Base-by-base conservation (phyloP, 2,113 vertebrate species). In the Microtus oregoni region DNA sequence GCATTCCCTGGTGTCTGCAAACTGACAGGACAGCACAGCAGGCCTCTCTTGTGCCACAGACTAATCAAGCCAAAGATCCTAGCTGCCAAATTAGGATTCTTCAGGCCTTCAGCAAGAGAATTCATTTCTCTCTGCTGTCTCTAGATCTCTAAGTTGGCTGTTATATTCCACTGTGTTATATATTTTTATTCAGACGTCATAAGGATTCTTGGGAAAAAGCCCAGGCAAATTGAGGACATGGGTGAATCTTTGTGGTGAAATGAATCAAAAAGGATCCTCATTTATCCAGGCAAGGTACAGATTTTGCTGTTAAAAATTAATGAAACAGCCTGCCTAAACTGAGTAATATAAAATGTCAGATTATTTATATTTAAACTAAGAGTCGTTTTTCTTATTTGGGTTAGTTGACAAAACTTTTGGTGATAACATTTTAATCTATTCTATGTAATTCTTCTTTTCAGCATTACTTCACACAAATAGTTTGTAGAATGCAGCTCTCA, bases 21-120 rank as follows among this genome's bases (percentile, higher is more conserved):
- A 35, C 73, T 77, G 93, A 67, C 77, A 97, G 30, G 77, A 20
- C n/a, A 86, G 86, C 65, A 15, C 67, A 82, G 78, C 61, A 94
- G 4, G 44, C 35, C 58, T 86, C 55, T 68, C 63, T 92, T n/a
- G 44, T 55, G 47, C 91, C 86, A 68, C 2, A 76, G 72, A 24
- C 87, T 79, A 76, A 94, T 96, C 92, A 77, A 91, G 89, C 68
- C 95, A 88, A 92, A 96, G 93, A 76, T 47, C 75, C 76, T 72
- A 77, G 86, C 35, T 91, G 81, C 68, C 75, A 88, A 97, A 93
- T 95, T 77, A 93, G 83, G 82, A 73, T 95, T 96, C 55, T 86
- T 77, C 17, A 20, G 47, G 58, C 82, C 79, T 91, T 58, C 35
- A 70, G 82, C 20, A 0, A 47, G 26, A 73, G 58, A 94, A 75